These are phyloP conservation scores for Pyrocephalus nanus DNA, from an alignment of 2,797 vertebrate species.

Conservation along the genomic window DNA sequence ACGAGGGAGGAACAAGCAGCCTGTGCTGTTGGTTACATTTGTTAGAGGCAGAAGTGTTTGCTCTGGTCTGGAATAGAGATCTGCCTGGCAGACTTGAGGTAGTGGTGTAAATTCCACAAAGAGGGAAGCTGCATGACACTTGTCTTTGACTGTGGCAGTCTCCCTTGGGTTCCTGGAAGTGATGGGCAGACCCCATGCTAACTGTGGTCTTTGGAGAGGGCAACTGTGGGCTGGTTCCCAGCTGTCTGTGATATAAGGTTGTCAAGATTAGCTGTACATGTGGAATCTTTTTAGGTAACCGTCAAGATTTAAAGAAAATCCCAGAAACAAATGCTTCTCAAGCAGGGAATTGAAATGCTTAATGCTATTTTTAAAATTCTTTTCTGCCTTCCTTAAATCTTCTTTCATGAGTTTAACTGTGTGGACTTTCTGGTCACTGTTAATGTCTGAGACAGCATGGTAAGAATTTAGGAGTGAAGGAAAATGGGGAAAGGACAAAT, in stretches of 20 bases:
- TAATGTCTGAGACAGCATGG: not conserved
- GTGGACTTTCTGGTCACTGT: not conserved
- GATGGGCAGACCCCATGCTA: fast-evolving
- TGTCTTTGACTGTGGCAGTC: not conserved
- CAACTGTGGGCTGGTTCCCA: not conserved
- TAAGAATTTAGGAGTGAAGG: not conserved
- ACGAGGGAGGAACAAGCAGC: not conserved
- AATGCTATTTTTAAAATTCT: not conserved
- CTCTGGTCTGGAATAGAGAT: not conserved
- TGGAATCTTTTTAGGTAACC: not conserved
- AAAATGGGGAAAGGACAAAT: not conserved
- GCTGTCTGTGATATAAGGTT: fast-evolving
- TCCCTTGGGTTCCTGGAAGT: not conserved
- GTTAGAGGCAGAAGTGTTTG: not conserved
- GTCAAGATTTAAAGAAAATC: not conserved
- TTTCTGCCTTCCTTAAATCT: not conserved
- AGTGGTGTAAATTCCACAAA: not conserved
- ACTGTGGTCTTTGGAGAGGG: not conserved
- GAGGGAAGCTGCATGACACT: not conserved
- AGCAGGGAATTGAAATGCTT: not conserved
- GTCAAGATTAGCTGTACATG: not conserved
- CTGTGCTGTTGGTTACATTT: not conserved
- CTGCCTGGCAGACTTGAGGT: not conserved
- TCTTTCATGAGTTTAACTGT: not conserved
- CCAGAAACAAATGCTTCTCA: not conserved